Percentiles rank a stretch among this genome's conserved stretches.
Evolutionary conservation across 2,888 invertebrate species (phyloP).

Genomic region (Masnerella sp.): DNA sequence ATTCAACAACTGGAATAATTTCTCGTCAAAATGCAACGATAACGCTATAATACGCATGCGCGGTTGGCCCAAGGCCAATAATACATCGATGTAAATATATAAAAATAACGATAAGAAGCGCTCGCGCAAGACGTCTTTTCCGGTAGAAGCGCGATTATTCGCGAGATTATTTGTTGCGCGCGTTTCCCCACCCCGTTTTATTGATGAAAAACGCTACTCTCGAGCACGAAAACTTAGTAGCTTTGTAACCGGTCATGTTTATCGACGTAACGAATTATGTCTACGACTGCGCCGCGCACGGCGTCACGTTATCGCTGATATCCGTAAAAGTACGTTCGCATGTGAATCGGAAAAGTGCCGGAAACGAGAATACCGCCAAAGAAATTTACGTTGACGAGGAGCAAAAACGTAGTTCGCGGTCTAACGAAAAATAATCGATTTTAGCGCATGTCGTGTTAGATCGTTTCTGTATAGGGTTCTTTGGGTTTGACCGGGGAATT

Average conservation of each 20-base stretch:
- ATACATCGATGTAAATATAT: constrained; percentile 20
- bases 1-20: too few relatives aligned
- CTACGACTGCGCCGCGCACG: constrained; percentile 46
- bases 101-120: constrained; percentile 35
- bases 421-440: constrained; percentile 11
- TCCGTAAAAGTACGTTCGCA: constrained; percentile 44
- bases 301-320: constrained; percentile 40
- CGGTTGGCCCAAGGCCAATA: constrained; percentile 26
- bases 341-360: too few relatives aligned
- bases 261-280: constrained; percentile 46
- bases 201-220: constrained; percentile 37
- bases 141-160: constrained; percentile 61
- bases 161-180: constrained; percentile 61
- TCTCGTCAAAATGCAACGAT: too few relatives aligned
- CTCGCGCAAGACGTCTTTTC: constrained; percentile 58
- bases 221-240: constrained; percentile 43
- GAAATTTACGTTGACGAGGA: constrained; percentile 16
- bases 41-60: too few relatives aligned
- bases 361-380: neutral
- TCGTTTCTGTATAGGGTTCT: neutral
- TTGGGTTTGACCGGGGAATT: constrained; percentile 17
- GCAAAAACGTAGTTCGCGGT: constrained; percentile 1
- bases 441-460: constrained; percentile 3
- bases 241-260: constrained; percentile 41
- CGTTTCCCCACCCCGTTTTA: constrained; percentile 45